phyloP scores from a whole-genome alignment of 2,888 invertebrate genomes.

The Diogma glabrata region DNA sequence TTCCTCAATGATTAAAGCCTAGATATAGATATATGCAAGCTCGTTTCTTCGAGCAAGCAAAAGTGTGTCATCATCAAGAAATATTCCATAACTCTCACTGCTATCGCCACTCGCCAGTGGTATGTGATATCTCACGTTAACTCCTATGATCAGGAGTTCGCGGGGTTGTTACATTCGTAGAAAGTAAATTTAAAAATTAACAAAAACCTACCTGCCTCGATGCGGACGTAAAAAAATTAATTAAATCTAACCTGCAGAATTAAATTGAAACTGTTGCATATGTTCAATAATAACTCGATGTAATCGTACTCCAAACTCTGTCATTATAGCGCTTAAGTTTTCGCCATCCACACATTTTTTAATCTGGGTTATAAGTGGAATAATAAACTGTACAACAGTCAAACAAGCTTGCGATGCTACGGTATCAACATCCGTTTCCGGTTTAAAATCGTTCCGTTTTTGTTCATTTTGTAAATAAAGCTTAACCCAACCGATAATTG shows the following conservation, averaged over 20 bases:
- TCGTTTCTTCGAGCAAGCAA: no score
- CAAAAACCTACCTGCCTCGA: background rate
- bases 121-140: no score
- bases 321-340: slow-evolving; percentile 73
- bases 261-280: slow-evolving; percentile 86
- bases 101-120: no score
- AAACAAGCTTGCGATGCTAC: slow-evolving; percentile 77
- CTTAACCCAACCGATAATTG: slow-evolving; percentile 85
- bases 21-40: no score
- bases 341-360: slow-evolving; percentile 80
- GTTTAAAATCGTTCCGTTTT: slow-evolving; percentile 88
- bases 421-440: slow-evolving; percentile 77
- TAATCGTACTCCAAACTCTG: slow-evolving; percentile 84
- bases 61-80: no score
- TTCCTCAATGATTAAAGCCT: no score
- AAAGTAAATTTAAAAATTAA: background rate
- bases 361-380: slow-evolving; percentile 61
- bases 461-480: slow-evolving; percentile 84
- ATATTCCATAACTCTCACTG: no score
- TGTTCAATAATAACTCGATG: slow-evolving; percentile 92
- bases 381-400: slow-evolving; percentile 74
- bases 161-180: slow-evolving; percentile 9
- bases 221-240: no score
- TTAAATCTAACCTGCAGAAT: slow-evolving; percentile 87
- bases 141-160: no score